Evolutionary conservation across 2,113 vertebrate genomes (phyloP), one percentile per base, ranked within the genome.

Genomic region (Sylvietta virens): DNA sequence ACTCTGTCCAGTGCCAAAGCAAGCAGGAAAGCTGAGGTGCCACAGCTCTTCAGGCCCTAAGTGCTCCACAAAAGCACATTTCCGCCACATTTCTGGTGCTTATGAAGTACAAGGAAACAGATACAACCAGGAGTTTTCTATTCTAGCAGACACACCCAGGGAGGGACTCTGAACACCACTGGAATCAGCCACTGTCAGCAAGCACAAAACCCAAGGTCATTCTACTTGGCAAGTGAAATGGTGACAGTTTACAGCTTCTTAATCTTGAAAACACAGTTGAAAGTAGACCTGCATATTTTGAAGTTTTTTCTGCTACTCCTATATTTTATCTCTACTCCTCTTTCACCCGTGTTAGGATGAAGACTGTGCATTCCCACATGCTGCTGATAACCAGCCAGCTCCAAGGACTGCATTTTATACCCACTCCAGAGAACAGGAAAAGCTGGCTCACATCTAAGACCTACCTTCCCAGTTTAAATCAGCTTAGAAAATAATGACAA

Each of bases 61-160:
- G 81, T 42, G 66, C 42, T 53, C 48, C 4, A 65, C 77, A 72
- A 66, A 66, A 76, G 30, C 53, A 48, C 0, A 4, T 44, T 96
- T 89, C 93, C 64, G 7, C 27, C 78, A 28, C 33, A 30, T 39
- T 80, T 24, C 90, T 91, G 80, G 61, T 10, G 3, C 74, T 85
- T 64, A 8, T 15, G 30, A 42, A 84, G 67, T 19, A 40, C 54
- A 82, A 90, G 87, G 96, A 97, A 96, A 94, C 87, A 92, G 87
- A 93, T 5, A 51, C 0, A 48, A 72, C 3, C 7, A 64, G 44
- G 64, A 58, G 51, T 62, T 78, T 74, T 94, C 74, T 54, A 23
- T 27, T 85, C 61, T 6, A 58, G 78, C 65, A 90, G 74, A 61
- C 83, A 93, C 90, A 50, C 78, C 86, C 93, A 94, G 56, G 79